These are phyloP conservation scores for Drosophila cognata DNA, from an alignment of 2,888 invertebrate species.

Conservation along the genomic window DNA sequence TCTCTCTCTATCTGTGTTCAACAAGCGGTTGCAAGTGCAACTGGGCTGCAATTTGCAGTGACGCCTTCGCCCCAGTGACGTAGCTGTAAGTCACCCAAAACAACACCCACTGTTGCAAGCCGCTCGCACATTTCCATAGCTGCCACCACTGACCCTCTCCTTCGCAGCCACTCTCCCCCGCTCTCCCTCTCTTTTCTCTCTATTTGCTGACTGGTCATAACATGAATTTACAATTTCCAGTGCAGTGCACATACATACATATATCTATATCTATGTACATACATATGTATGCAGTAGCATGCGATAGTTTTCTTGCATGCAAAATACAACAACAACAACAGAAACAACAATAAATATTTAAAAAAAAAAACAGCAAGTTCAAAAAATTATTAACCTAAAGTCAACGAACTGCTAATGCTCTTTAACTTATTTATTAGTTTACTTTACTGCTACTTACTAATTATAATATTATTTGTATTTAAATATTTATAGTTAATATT, in stretches of 20 bases:
- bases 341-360: not conserved
- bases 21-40: not conserved
- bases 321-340: slow-evolving; percentile 43
- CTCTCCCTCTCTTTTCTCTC: not conserved
- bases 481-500: not conserved
- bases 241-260: slow-evolving; percentile 47
- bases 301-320: slow-evolving; percentile 78
- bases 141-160: not conserved
- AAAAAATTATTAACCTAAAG: not conserved
- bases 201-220: slow-evolving; percentile 43
- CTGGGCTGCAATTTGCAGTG: slow-evolving; percentile 40
- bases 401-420: slow-evolving; percentile 22
- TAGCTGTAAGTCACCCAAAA: slow-evolving; percentile 12
- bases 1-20: not conserved
- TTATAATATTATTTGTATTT: not conserved
- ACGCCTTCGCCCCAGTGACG: slow-evolving; percentile 28
- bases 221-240: slow-evolving; percentile 78
- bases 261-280: not conserved
- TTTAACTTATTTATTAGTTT: not conserved
- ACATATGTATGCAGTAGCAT: slow-evolving; percentile 38
- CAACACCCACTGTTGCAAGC: slow-evolving; percentile 13
- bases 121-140: slow-evolving; percentile 48
- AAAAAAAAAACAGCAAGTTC: not conserved
- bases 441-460: no score
- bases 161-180: not conserved